Evolutionary conservation across 1,140 invertebrate species (phyloP).

Genomic region (Drosophila parvula): DNA sequence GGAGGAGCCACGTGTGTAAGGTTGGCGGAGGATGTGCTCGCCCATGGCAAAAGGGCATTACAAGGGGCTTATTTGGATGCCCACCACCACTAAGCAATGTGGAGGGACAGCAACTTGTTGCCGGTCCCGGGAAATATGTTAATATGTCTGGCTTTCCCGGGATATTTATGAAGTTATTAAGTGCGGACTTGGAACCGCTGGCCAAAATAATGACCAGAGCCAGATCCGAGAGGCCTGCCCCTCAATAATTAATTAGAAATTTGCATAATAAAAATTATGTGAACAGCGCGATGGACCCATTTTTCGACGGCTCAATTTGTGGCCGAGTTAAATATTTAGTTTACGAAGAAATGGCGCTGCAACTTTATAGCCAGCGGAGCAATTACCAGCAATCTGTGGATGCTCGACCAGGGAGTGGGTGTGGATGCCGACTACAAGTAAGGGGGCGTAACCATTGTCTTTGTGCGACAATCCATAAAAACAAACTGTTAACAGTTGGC

Average conservation of each 20-base stretch:
- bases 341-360: slow-evolving; percentile 44
- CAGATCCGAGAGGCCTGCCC: slow-evolving; percentile 45
- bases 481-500: slow-evolving; percentile 77
- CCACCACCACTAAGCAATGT: background rate
- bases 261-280: slow-evolving; percentile 59
- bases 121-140: slow-evolving; percentile 61
- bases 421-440: background rate
- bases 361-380: slow-evolving; percentile 67
- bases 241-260: slow-evolving; percentile 63
- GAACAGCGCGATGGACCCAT: slow-evolving; percentile 3
- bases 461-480: slow-evolving; percentile 77
- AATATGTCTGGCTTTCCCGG: slow-evolving; percentile 48
- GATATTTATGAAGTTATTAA: slow-evolving; percentile 70
- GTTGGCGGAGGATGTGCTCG: slow-evolving; percentile 36
- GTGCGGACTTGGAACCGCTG: slow-evolving; percentile 37
- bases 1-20: slow-evolving; percentile 33
- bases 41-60: slow-evolving; percentile 59
- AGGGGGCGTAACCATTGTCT: slow-evolving; percentile 56
- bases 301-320: slow-evolving; percentile 45
- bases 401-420: background rate
- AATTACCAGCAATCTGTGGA: slow-evolving; percentile 65
- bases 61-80: slow-evolving; percentile 53
- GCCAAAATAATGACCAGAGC: slow-evolving; percentile 19
- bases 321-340: slow-evolving; percentile 73
- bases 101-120: slow-evolving; percentile 62